Conservation (phyloP, 2,797 vertebrate genomes). For the Onychomys arenicola region DNA sequence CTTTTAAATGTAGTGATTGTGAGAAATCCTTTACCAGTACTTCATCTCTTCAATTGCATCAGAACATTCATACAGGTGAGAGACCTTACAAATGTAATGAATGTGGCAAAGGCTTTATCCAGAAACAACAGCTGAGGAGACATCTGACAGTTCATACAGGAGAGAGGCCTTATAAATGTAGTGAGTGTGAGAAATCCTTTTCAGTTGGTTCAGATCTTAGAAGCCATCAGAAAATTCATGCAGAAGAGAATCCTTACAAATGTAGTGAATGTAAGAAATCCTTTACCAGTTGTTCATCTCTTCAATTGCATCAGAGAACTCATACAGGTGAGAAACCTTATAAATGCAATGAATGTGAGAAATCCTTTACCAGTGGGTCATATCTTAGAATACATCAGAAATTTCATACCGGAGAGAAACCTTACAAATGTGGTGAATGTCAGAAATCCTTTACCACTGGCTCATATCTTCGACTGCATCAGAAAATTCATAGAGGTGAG, state of each 20-base stretch:
- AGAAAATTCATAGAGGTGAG: background rate
- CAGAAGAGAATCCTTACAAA: background rate
- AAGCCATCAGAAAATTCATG: background rate
- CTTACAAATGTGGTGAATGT: slow-evolving; percentile 68
- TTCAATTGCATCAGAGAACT: background rate
- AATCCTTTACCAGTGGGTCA: background rate
- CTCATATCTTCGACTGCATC: background rate
- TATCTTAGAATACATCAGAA: background rate
- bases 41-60: background rate
- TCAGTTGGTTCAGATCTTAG: background rate
- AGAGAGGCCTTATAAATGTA: background rate
- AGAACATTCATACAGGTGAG: background rate
- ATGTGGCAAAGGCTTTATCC: background rate
- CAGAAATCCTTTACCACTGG: slow-evolving; percentile 52
- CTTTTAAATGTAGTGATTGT: background rate
- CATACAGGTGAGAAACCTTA: background rate
- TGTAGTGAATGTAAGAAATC: background rate
- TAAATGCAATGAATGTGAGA: background rate
- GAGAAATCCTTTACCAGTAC: background rate
- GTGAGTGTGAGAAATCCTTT: background rate
- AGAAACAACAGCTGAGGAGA: background rate
- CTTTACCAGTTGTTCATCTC: background rate
- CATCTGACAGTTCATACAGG: background rate
- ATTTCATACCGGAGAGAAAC: slow-evolving; percentile 82
- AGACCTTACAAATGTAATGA: background rate